Conservation (phyloP, 2,888 invertebrate genomes). For the Scaptomyza cyrtandrae region DNA sequence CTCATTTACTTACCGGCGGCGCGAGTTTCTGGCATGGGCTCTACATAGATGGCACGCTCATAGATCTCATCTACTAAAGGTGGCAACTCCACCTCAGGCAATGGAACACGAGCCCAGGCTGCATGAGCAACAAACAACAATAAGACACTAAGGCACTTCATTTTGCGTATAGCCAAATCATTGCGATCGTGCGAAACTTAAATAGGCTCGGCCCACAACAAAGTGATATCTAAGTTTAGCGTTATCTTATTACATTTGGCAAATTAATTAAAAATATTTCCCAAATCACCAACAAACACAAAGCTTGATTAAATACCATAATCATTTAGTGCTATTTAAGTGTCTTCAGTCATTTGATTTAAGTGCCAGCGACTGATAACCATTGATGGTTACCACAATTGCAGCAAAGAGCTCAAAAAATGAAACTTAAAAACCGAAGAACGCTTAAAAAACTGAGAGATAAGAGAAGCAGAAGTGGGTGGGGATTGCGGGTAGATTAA, state of each 20-base stretch:
- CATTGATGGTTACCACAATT: slow-evolving; percentile 12
- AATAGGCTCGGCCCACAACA: slow-evolving; percentile 46
- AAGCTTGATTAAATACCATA: slow-evolving; percentile 25
- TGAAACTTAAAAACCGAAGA: neutral
- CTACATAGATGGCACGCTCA: slow-evolving; percentile 39
- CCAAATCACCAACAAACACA: slow-evolving; percentile 16
- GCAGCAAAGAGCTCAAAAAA: neutral
- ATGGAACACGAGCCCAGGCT: slow-evolving; percentile 51
- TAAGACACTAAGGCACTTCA: slow-evolving; percentile 64
- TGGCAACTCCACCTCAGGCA: slow-evolving; percentile 56
- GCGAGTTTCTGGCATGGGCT: slow-evolving; percentile 50
- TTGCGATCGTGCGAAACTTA: slow-evolving; percentile 42
- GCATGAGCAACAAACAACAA: slow-evolving; percentile 54
- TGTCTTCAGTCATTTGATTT: slow-evolving; percentile 21
- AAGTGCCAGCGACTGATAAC: slow-evolving; percentile 31
- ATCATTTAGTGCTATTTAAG: slow-evolving; percentile 35
- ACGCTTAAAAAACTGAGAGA: neutral
- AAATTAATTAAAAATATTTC: slow-evolving; percentile 60
- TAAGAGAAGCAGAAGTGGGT: too few relatives aligned
- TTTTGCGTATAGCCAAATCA: slow-evolving; percentile 46
- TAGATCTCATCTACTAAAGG: slow-evolving; percentile 50
- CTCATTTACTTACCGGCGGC: slow-evolving; percentile 59
- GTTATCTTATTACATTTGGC: slow-evolving; percentile 33
- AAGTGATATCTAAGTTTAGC: slow-evolving; percentile 9
- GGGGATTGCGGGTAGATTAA: slow-evolving; percentile 13